Conservation (phyloP, 2,888 invertebrate species). For the Pachliopta kotzebuea region DNA sequence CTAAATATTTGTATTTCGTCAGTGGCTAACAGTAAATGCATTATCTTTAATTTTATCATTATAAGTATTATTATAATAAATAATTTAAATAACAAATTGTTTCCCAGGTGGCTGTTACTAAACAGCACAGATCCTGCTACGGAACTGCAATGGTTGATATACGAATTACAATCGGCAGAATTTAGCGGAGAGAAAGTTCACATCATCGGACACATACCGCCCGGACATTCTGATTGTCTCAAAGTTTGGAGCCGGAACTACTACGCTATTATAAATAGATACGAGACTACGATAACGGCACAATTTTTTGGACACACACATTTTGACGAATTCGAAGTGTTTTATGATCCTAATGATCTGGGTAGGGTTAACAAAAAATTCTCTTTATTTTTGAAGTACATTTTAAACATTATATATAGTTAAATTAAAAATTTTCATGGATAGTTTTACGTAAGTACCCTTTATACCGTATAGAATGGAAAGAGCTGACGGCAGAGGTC, state of each 20-base stretch:
- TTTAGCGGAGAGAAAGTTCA: slow-evolving; percentile 97
- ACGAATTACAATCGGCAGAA: slow-evolving; percentile 96
- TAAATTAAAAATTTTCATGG: background rate
- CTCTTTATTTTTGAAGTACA: background rate
- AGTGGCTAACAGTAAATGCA: too few relatives aligned
- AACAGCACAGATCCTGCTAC: slow-evolving; percentile 98
- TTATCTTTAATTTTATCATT: too few relatives aligned
- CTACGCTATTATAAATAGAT: slow-evolving; percentile 92
- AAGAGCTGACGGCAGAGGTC: too few relatives aligned
- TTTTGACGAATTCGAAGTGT: slow-evolving; percentile 95
- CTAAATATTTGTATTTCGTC: background rate
- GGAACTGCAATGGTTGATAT: slow-evolving; percentile 96
- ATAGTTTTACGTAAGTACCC: too few relatives aligned
- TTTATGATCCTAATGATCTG: slow-evolving; percentile 92
- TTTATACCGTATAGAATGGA: too few relatives aligned
- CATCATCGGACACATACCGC: slow-evolving; percentile 98
- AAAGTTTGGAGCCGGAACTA: slow-evolving; percentile 98
- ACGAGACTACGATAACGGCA: slow-evolving; percentile 92
- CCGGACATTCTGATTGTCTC: slow-evolving; percentile 95
- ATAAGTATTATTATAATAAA: background rate
- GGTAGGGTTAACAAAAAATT: slow-evolving; percentile 65
- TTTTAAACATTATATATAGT: background rate
- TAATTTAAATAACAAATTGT: slow-evolving; percentile 2
- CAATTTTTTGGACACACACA: slow-evolving; percentile 98
- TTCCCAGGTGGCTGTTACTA: slow-evolving; percentile 89